Percentiles rank a stretch among this genome's conserved stretches.
These are phyloP conservation scores for Archips crataeganus DNA, from an alignment of 2,888 invertebrate genomes.

Conservation along the genomic window DNA sequence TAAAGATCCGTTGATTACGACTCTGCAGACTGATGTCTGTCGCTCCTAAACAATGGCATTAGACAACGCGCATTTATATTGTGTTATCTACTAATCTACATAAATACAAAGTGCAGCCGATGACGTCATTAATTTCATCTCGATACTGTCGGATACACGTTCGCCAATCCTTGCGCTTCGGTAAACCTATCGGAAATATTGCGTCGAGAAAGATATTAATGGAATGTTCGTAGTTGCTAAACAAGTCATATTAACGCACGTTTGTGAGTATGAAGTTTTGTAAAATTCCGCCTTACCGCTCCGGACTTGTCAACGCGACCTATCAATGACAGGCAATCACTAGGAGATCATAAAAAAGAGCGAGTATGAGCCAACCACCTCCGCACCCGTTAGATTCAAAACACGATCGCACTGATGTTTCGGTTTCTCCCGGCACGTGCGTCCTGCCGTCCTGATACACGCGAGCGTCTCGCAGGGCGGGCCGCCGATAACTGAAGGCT, in stretches of 20 bases:
- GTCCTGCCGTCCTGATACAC: conserved; percentile 59
- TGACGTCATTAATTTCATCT: conserved; percentile 21
- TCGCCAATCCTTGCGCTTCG: conserved; percentile 10
- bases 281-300: not conserved
- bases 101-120: conserved; percentile 22
- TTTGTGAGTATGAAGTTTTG: not conserved
- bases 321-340: not conserved
- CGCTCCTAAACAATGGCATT: conserved; percentile 1
- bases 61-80: not conserved
- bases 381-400: conserved; percentile 21
- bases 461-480: conserved; percentile 75
- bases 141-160: conserved; percentile 7
- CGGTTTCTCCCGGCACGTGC: conserved; percentile 42
- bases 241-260: not conserved
- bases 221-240: not conserved
- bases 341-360: not conserved
- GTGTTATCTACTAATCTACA: conserved; percentile 11
- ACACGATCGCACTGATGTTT: conserved; percentile 1
- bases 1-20: conserved; percentile 50
- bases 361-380: not conserved
- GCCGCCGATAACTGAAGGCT: conserved; percentile 76
- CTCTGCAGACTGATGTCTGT: conserved; percentile 62
- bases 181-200: conserved; percentile 9
- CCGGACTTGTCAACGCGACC: not conserved
- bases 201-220: conserved; percentile 2